phyloP scores from a whole-genome alignment of 37 sponge, comb jelly and placozoan species.

The Theonella swinhoei region DNA sequence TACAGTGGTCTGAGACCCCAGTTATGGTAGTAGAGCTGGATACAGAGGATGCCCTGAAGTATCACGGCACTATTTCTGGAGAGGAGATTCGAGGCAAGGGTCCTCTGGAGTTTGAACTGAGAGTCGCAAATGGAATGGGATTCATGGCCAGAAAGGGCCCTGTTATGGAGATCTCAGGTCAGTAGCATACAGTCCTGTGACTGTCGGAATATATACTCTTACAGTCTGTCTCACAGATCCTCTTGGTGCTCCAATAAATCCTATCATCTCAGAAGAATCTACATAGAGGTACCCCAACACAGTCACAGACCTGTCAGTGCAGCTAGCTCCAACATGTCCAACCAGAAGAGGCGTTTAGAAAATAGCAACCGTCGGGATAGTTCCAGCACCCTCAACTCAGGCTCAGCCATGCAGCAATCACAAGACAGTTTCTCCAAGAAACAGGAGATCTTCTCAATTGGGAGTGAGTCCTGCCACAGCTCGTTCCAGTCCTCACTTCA shows the following conservation, averaged over 20 bases:
- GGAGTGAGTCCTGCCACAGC: background rate
- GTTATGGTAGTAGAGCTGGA: background rate
- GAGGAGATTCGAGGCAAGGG: background rate
- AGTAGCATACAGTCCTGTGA: too few relatives aligned
- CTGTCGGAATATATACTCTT: background rate
- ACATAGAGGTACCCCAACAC: background rate
- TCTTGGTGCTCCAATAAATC: background rate
- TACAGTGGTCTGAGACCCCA: background rate
- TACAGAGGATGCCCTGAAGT: background rate
- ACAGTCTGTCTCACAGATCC: background rate
- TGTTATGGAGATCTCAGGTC: background rate
- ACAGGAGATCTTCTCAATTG: background rate
- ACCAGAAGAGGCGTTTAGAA: background rate
- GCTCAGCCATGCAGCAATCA: background rate
- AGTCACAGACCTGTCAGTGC: background rate
- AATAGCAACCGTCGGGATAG: background rate
- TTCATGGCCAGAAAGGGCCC: background rate
- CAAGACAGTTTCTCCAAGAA: background rate
- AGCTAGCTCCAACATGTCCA: background rate
- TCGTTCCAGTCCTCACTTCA: background rate
- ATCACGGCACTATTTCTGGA: background rate
- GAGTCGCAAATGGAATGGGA: background rate
- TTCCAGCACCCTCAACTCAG: background rate
- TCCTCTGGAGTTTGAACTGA: background rate
- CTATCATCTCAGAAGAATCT: background rate